Percentiles rank a stretch among this genome's conserved stretches.
These are phyloP conservation scores for Anguilla rostrata DNA, from an alignment of 2,113 vertebrate species.

Conservation along the genomic window DNA sequence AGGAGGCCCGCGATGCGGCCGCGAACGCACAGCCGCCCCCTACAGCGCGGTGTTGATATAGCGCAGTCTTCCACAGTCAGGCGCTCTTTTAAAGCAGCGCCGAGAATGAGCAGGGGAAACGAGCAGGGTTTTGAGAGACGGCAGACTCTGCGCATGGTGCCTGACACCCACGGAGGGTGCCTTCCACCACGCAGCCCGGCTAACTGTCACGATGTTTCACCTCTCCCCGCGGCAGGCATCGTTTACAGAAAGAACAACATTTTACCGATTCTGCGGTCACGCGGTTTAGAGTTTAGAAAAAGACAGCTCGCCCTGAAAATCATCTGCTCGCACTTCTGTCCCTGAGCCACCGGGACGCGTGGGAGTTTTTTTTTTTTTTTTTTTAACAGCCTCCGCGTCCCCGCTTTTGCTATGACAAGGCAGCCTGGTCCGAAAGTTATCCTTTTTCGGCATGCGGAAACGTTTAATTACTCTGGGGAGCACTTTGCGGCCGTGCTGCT, in stretches of 20 bases:
- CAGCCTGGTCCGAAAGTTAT: neutral
- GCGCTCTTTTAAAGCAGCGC: neutral
- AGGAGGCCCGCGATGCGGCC: neutral
- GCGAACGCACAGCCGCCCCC: neutral
- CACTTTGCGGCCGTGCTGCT: neutral
- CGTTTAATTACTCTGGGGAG: neutral
- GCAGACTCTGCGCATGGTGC: too few relatives aligned
- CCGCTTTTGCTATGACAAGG: neutral
- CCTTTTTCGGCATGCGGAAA: neutral
- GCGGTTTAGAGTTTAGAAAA: neutral
- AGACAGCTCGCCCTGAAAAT: neutral
- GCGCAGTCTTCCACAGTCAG: neutral
- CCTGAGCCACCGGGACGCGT: neutral
- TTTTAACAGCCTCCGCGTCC: neutral
- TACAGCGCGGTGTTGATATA: neutral
- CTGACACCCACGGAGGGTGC: neutral
- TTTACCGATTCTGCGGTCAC: neutral
- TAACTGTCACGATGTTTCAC: neutral
- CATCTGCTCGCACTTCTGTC: neutral
- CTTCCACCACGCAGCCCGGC: neutral
- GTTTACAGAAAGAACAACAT: neutral
- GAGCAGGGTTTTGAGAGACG: neutral
- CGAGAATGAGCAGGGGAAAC: too few relatives aligned
- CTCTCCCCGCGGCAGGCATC: too few relatives aligned
- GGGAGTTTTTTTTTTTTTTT: neutral